Evolutionary conservation across 2,888 invertebrate genomes (phyloP).

Genomic region (Embidobia sp.): DNA sequence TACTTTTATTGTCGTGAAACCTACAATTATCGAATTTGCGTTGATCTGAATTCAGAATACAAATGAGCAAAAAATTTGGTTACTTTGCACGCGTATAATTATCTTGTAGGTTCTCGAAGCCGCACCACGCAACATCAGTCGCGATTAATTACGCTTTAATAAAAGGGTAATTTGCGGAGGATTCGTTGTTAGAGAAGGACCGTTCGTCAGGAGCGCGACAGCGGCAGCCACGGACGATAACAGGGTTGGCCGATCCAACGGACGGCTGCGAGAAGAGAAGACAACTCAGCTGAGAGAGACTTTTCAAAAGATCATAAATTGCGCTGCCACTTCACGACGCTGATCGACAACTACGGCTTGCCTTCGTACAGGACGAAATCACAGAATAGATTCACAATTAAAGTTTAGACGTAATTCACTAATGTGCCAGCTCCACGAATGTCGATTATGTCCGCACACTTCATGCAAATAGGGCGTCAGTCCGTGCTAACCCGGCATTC

Average conservation of each 20-base stretch:
- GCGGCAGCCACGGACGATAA: constrained; percentile 40
- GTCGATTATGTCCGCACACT: constrained; percentile 67
- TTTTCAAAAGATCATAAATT: constrained; percentile 65
- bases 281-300: constrained; percentile 41
- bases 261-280: constrained; percentile 33
- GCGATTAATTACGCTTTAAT: constrained; percentile 8
- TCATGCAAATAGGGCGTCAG: constrained; percentile 70
- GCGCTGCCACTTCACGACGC: constrained; percentile 49
- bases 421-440: constrained; percentile 52
- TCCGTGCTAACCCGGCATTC: constrained; percentile 57
- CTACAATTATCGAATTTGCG: too few relatives aligned
- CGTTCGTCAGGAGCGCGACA: constrained; percentile 24
- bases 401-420: constrained; percentile 71
- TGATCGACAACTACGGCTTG: constrained; percentile 67
- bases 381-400: constrained; percentile 71
- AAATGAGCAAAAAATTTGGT: too few relatives aligned
- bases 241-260: constrained; percentile 38
- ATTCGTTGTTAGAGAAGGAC: constrained; percentile 14
- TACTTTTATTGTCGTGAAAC: too few relatives aligned
- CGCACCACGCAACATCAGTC: too few relatives aligned
- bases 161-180: constrained; percentile 28
- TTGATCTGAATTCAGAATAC: too few relatives aligned
- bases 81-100: too few relatives aligned
- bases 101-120: too few relatives aligned
- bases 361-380: constrained; percentile 64